A percentile compares a stretch with the other conserved stretches of the same genome.
These are phyloP conservation scores for Zaprionus lachaisei DNA, from an alignment of 1,140 invertebrate species.

Conservation along the genomic window DNA sequence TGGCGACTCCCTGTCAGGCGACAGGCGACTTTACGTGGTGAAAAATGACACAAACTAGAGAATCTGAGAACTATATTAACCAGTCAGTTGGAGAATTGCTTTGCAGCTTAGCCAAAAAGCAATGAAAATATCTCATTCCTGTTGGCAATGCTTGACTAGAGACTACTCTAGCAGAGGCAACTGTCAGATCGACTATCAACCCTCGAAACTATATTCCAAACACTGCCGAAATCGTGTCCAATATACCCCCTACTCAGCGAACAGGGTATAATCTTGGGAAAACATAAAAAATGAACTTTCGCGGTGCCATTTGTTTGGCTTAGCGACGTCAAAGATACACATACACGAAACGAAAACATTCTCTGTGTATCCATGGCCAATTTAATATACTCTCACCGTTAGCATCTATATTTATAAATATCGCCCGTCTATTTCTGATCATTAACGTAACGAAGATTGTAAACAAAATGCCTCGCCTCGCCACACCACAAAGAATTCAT, in stretches of 20 bases:
- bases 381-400: constrained; percentile 31
- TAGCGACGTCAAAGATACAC: constrained; percentile 41
- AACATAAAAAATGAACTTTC: constrained; percentile 18
- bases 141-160: background rate
- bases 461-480: constrained; percentile 57
- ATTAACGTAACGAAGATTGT: constrained; percentile 76
- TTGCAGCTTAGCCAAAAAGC: constrained; percentile 18
- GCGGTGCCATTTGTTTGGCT: constrained; percentile 63
- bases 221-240: no score
- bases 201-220: no score
- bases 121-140: background rate
- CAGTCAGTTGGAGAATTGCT: constrained; percentile 12
- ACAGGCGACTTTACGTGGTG: constrained; percentile 54
- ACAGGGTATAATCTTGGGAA: constrained; percentile 9
- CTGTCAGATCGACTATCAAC: no score
- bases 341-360: constrained; percentile 21
- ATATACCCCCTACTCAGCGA: background rate
- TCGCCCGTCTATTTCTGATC: constrained; percentile 61
- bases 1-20: constrained; percentile 51
- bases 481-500: constrained; percentile 60
- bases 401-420: constrained; percentile 64
- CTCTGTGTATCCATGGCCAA: constrained; percentile 31
- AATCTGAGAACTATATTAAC: constrained; percentile 56
- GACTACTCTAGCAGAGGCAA: background rate
- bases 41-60: constrained; percentile 60